These are phyloP conservation scores for Neoscelio sp. DNA, from an alignment of 2,888 invertebrate species.

Conservation along the genomic window DNA sequence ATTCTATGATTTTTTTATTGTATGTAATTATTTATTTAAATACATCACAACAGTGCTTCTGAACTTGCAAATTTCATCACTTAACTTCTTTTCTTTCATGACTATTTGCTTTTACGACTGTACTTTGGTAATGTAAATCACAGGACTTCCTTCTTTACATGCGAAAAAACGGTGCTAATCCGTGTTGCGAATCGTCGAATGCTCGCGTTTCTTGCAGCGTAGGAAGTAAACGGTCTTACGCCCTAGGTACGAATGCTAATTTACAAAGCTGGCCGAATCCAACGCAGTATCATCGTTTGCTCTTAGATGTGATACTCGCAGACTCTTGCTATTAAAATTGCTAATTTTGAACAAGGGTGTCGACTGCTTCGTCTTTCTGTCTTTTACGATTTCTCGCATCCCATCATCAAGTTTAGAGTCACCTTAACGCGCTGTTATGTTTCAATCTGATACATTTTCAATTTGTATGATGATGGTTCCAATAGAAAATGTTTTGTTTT, in stretches of 20 bases:
- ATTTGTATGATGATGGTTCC: too few species aligned
- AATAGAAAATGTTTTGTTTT: too few species aligned
- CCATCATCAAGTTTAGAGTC: constrained; percentile 16
- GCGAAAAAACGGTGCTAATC: constrained; percentile 58
- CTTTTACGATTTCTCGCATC: background rate
- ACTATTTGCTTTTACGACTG: constrained; percentile 34
- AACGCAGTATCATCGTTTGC: constrained; percentile 11
- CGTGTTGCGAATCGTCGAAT: constrained; percentile 57
- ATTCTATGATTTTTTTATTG: constrained; percentile 26
- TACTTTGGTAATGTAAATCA: constrained; percentile 47
- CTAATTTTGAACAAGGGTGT: constrained; percentile 70
- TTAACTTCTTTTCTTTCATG: background rate
- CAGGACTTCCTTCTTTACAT: constrained; percentile 37
- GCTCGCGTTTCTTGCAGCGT: constrained; percentile 49
- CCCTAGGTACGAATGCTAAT: constrained; percentile 46
- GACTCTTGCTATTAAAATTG: constrained; percentile 75
- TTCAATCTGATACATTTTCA: constrained; percentile 10
- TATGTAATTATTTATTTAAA: background rate
- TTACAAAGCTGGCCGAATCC: constrained; percentile 45
- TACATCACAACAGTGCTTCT: background rate
- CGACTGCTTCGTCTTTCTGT: constrained; percentile 10
- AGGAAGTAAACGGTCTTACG: constrained; percentile 33
- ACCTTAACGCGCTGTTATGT: background rate
- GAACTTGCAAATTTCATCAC: constrained; percentile 17
- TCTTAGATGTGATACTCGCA: constrained; percentile 40